Base-by-base conservation (phyloP, 2,113 vertebrate species). In the Daboia siamensis region DNA sequence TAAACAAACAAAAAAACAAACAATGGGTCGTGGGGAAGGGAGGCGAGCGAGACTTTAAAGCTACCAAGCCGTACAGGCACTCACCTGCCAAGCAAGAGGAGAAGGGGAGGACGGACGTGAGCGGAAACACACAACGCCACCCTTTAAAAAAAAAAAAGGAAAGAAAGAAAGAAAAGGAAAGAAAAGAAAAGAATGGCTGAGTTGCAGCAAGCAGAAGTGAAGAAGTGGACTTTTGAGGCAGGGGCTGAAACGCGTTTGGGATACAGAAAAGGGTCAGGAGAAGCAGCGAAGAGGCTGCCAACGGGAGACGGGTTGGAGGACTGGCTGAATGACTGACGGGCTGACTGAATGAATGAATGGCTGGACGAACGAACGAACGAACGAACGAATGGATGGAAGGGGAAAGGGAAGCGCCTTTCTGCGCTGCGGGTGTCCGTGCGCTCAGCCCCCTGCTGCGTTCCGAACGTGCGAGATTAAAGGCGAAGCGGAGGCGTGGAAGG, bases 41-140 rank as follows among this genome's bases (percentile, higher is more conserved):
- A 13, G 13, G 1, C 44, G 87, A 89, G 80, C 91, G 39, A 23
- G 91, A 69, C 84, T 85, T 44, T 1, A 0, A 90, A 89, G 91
- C 57, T 92, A 0, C 57, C 20, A 0, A 17, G 55, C 59, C 88
- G 48, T 88, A 24, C 52, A 21, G 74, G 17, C 1, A 0, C 74
- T 89, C 93, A 84, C 89, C 86, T 33, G 90, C 1, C 69, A 89
- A 23, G 61, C 1, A 0, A 48, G 85, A 91, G 59, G 6, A 0
- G 0, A 0, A 57, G 1, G 59, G 44, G 57, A 74, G 57, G 87
- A 85, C 0, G 2, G 89, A 91, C 0, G 0, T 0, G 24, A 10
- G 61, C 46, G 17, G 61, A 64, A 92, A 89, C 88, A 44, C 4
- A 48, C 89, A 90, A 39, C 39, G 74, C 55, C 13, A 24, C 52